A percentile compares a stretch with the other conserved stretches of the same genome.
phyloP scores from a whole-genome alignment of 2,888 invertebrate species.

The Pandemis corylana region DNA sequence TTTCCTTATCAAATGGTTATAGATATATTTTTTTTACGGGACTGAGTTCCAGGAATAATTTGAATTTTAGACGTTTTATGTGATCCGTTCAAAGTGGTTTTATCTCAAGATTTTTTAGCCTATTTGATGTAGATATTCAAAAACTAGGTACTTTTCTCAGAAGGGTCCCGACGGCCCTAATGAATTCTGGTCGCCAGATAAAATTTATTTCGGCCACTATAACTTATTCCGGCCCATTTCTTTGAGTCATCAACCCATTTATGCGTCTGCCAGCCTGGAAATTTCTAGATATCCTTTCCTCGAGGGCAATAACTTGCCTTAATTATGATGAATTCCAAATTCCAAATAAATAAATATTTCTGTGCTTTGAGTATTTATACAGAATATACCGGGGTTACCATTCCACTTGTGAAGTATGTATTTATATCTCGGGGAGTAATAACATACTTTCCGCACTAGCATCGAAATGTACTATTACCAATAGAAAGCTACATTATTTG shows the following conservation, averaged over 20 bases:
- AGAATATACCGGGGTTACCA: no score
- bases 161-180: slow-evolving; percentile 14
- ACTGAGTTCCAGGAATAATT: no score
- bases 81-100: neutral
- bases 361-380: neutral
- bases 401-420: no score
- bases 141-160: slow-evolving; percentile 13
- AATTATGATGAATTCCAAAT: slow-evolving; percentile 19
- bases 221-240: slow-evolving; percentile 36
- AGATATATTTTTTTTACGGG: no score
- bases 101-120: neutral
- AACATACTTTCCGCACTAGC: no score
- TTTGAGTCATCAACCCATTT: slow-evolving; percentile 25
- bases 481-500: no score
- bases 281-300: slow-evolving; percentile 16
- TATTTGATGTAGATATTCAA: neutral
- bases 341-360: neutral
- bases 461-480: no score
- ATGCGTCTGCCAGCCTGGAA: slow-evolving; percentile 16
- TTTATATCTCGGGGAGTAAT: no score
- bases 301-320: slow-evolving; percentile 19
- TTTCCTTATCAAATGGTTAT: no score
- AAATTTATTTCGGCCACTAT: slow-evolving; percentile 27
- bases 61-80: neutral
- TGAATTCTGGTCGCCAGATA: slow-evolving; percentile 28